Base-by-base conservation (phyloP, 2,888 invertebrate genomes). In the Uloborus plumipes region DNA sequence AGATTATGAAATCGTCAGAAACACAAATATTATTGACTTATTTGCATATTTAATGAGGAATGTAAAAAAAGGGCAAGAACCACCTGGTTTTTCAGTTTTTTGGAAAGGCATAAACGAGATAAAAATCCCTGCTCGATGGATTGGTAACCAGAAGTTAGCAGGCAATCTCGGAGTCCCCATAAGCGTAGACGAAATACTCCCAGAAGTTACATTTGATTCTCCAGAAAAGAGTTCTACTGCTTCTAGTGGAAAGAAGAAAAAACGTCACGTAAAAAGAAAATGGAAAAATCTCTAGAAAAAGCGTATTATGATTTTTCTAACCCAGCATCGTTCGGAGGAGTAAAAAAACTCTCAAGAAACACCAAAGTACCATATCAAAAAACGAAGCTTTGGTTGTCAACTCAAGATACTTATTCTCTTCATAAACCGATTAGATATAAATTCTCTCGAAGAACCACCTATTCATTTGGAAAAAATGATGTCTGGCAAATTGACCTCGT, bases 21-120 rank as follows among this genome's bases (percentile, higher is more conserved):
- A 39, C 20, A 61, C 59, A 1, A 49, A n/a, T 11, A 51, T 66
- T 47, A 66, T 51, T 0, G 72, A 72, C 50, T 66, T 59, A 2
- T 58, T 72, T 20, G 55, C 66, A 4, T 72, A 79, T 20, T 2
- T 72, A 22, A 31, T 72, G 31, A 22, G 66, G 50, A 79, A 58
- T 49, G 14, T 20, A 39, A 71, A 77, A 71, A 49, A 1, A 20
- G 6, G 1, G 31, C 3, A 6, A 3, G 71, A 64, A 16, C 71
- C 78, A 0, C 3, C 0, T 7, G 49, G 66, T 66, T 66, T 59
- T 20, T 14, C 26, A 22, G n/a, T n/a, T 0, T 78, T 78, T 65
- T n/a, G 71, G 22, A 47, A 47, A 22, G 66, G 50, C 13, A 58
- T 78, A 7, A 14, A 16, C 22, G 65, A 71, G 71, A 78, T 66